Percentiles rank a stretch among this genome's conserved stretches.
Conservation (phyloP, 2,113 vertebrate genomes). For the Dasyornis broadbenti region DNA sequence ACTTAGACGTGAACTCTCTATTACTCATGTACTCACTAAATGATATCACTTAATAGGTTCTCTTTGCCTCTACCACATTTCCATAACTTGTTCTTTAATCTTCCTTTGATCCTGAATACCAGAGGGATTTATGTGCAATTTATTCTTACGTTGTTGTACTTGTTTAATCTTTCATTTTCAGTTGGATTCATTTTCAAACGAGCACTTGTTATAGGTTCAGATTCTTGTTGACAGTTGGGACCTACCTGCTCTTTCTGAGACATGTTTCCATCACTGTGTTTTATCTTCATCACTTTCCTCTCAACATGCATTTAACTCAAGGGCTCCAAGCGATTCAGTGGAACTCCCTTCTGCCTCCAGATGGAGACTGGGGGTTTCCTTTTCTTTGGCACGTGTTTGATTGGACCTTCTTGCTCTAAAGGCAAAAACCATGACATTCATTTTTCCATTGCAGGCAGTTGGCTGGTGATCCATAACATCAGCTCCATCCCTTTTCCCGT, state of each 20-base stretch:
- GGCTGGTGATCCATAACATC: neutral
- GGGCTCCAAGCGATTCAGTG: neutral
- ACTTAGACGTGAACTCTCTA: constrained; percentile 5
- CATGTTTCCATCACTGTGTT: constrained; percentile 7
- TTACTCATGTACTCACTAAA: neutral
- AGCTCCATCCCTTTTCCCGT: neutral
- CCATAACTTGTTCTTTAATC: constrained; percentile 67
- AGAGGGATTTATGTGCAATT: constrained; percentile 65
- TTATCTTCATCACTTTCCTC: constrained; percentile 48
- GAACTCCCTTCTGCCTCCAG: neutral
- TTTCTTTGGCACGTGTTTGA: neutral
- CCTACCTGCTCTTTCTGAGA: constrained; percentile 30
- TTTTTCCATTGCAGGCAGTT: neutral
- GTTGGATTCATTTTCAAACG: constrained; percentile 60
- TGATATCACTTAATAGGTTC: constrained; percentile 45
- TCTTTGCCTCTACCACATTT: constrained; percentile 42
- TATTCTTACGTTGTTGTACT: constrained; percentile 60
- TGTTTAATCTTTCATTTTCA: constrained; percentile 68
- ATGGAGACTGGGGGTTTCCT: neutral
- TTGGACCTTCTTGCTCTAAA: neutral
- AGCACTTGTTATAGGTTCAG: constrained; percentile 24
- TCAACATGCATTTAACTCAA: constrained; percentile 21
- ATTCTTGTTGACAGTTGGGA: constrained; percentile 51
- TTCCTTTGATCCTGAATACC: constrained; percentile 65
- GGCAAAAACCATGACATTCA: neutral